phyloP scores from a whole-genome alignment of 2,888 invertebrate genomes.

The Heliconius charithonia region DNA sequence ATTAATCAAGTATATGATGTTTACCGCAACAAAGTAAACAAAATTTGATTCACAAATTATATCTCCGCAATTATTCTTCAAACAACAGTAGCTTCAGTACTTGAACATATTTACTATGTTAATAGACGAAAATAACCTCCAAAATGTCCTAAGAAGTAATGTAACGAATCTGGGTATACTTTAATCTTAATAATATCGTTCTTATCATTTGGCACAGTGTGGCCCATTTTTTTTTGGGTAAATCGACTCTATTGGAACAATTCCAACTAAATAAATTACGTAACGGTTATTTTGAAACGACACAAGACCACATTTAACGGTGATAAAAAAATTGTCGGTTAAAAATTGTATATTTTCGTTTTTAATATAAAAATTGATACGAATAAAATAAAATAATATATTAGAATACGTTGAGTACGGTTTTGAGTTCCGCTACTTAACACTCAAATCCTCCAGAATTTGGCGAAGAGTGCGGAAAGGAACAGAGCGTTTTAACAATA shows the following conservation, averaged over 20 bases:
- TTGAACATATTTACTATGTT: conserved; percentile 14
- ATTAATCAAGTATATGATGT: too few relatives aligned
- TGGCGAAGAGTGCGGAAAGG: background rate
- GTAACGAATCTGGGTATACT: conserved; percentile 20
- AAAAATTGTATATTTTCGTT: background rate
- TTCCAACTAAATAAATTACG: conserved; percentile 23
- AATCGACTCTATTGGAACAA: conserved; percentile 26
- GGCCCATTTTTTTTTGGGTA: conserved; percentile 20
- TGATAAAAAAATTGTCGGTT: background rate
- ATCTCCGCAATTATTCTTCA: background rate
- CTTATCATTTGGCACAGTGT: conserved; percentile 25
- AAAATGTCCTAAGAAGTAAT: conserved; percentile 14
- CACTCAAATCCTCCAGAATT: background rate
- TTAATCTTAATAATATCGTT: conserved; percentile 31
- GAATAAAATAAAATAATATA: background rate
- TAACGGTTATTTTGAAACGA: conserved; percentile 18
- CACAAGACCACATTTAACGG: conserved; percentile 12
- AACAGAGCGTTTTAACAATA: background rate
- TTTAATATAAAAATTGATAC: background rate
- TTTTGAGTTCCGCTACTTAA: background rate
- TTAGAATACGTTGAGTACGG: too few relatives aligned
- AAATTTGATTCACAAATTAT: background rate
- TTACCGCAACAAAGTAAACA: background rate
- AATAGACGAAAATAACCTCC: conserved; percentile 13
- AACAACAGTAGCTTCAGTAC: background rate